Percentiles rank a stretch among this genome's conserved stretches.
Evolutionary conservation across 2,113 vertebrate genomes (phyloP).

Genomic region (Lanius ludovicianus): DNA sequence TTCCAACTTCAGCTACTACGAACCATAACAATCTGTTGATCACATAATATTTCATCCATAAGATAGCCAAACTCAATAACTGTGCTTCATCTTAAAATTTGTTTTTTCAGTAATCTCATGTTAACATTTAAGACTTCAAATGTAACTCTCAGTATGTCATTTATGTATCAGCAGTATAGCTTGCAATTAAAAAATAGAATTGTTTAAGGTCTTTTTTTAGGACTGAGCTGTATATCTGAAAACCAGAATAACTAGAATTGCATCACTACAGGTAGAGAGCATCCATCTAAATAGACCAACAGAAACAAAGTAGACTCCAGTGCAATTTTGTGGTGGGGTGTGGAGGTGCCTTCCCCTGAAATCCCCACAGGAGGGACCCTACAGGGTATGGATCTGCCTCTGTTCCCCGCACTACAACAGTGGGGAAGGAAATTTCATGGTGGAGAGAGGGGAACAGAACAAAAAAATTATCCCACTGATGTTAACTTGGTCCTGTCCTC

Average conservation of each 20-base stretch:
- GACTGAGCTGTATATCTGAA: neutral
- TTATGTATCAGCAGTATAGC: neutral
- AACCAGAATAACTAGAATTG: neutral
- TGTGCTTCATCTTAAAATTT: neutral
- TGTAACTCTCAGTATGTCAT: neutral
- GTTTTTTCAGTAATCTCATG: neutral
- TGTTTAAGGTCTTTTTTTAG: neutral
- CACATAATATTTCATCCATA: neutral
- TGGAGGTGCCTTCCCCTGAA: too few species aligned
- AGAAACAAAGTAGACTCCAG: neutral
- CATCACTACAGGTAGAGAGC: neutral
- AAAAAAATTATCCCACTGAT: fast-evolving
- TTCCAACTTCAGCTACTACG: neutral
- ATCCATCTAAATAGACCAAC: neutral
- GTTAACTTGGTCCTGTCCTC: neutral
- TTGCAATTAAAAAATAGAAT: neutral
- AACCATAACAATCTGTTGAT: neutral
- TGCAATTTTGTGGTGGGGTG: neutral
- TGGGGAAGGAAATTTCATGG: neutral
- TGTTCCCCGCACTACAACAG: too few species aligned
- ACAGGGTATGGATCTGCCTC: too few species aligned
- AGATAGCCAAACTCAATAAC: neutral
- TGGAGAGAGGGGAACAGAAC: neutral
- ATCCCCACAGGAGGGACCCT: too few species aligned
- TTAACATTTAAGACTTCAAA: neutral